Percentiles rank a stretch among this genome's conserved stretches.
Evolutionary conservation across 1,140 invertebrate genomes (phyloP).

Genomic region (Penaeus vannamei): DNA sequence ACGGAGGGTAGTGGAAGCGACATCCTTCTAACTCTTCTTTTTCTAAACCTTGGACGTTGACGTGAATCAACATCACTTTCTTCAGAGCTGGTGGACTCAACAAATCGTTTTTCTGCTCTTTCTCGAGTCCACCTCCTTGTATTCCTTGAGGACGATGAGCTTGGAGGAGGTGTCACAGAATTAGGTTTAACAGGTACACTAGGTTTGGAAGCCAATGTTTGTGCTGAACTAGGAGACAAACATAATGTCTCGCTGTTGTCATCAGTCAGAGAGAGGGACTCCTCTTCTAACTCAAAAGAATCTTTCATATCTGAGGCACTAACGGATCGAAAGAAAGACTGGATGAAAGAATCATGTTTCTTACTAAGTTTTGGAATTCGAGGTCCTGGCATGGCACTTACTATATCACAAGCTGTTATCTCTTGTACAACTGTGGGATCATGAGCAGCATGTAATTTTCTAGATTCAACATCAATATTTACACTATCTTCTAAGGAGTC

Average conservation of each 20-base stretch:
- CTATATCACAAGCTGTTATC: background rate
- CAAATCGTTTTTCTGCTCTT: slow-evolving; percentile 41
- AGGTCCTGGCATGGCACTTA: too few species aligned
- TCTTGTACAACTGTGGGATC: background rate
- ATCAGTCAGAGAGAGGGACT: slow-evolving; percentile 36
- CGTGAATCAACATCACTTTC: slow-evolving; percentile 54
- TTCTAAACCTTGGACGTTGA: slow-evolving; percentile 35
- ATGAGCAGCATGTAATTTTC: background rate
- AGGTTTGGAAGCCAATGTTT: slow-evolving; percentile 5
- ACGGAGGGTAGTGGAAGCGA: slow-evolving; percentile 40
- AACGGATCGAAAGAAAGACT: slow-evolving; percentile 50
- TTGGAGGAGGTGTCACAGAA: background rate
- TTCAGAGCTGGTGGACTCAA: slow-evolving; percentile 52
- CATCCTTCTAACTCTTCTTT: slow-evolving; percentile 34
- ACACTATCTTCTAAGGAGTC: slow-evolving; percentile 61
- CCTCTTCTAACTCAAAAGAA: slow-evolving; percentile 39
- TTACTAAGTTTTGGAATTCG: slow-evolving; percentile 3
- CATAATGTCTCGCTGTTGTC: slow-evolving; percentile 33
- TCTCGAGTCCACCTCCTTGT: slow-evolving; percentile 31
- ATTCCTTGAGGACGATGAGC: slow-evolving; percentile 21
- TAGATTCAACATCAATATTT: slow-evolving; percentile 2
- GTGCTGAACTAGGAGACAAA: slow-evolving; percentile 23
- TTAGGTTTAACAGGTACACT: background rate
- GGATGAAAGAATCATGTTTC: slow-evolving; percentile 50
- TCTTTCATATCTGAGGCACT: background rate